Evolutionary conservation across 2,113 vertebrate genomes (phyloP).

Genomic region (Leptobrachium leishanense): DNA sequence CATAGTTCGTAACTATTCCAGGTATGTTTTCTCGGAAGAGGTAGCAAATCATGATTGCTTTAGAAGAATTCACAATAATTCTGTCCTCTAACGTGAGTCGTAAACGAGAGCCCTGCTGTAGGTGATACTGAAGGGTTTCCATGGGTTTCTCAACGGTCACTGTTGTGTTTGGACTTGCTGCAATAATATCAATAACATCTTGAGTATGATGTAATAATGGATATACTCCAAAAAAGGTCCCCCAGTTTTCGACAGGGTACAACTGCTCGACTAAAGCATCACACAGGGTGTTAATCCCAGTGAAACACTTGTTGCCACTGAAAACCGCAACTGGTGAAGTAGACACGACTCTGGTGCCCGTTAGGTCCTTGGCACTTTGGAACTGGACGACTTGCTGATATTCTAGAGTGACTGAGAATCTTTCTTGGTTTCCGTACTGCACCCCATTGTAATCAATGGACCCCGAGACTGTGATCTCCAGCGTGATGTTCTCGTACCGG

Average conservation of each 20-base stretch:
- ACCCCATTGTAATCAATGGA: conserved; percentile 8
- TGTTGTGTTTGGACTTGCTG: background rate
- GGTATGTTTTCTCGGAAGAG: background rate
- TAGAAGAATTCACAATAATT: background rate
- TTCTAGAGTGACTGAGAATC: conserved; percentile 12
- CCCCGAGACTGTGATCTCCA: conserved; percentile 17
- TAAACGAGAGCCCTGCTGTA: background rate
- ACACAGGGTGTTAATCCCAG: background rate
- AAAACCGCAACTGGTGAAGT: conserved; percentile 21
- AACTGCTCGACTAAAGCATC: conserved; percentile 16
- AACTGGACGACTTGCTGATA: conserved; percentile 26
- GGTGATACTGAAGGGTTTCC: background rate
- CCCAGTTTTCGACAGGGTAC: conserved; percentile 22
- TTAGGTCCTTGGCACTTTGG: conserved; percentile 22
- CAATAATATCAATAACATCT: conserved; percentile 18
- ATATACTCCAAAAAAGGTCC: background rate
- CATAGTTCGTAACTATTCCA: background rate
- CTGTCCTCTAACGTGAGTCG: background rate
- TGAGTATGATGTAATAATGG: conserved; percentile 9
- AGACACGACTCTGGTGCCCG: conserved; percentile 21
- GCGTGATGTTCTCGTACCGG: background rate
- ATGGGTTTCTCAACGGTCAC: background rate
- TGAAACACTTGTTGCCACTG: conserved; percentile 21
- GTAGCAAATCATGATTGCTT: conserved; percentile 19
- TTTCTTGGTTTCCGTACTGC: background rate